Percentiles rank a stretch among this genome's conserved stretches.
phyloP scores from a whole-genome alignment of 1,140 invertebrate species.

The Brachionus asplanchnoidis region DNA sequence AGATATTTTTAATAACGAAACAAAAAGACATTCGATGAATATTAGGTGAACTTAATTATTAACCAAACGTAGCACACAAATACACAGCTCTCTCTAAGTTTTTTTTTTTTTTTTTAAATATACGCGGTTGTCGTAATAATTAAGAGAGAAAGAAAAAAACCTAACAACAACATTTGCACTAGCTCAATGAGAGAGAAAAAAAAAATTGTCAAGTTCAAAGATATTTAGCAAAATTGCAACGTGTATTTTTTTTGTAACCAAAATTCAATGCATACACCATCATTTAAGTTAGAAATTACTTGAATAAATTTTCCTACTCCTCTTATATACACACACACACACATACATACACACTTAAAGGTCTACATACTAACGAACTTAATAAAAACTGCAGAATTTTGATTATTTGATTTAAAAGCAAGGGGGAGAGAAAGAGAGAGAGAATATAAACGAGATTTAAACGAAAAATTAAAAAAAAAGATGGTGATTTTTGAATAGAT shows the following conservation, averaged over 20 bases:
- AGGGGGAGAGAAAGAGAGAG: not conserved
- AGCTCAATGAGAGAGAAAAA: not conserved
- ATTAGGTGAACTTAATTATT: too few species aligned
- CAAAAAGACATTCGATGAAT: too few species aligned
- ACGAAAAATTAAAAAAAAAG: not conserved
- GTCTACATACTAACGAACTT: too few species aligned
- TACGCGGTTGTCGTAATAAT: too few species aligned
- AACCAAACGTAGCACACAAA: not conserved
- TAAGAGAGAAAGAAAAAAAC: not conserved
- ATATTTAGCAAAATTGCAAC: conserved; percentile 8
- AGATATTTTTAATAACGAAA: not conserved
- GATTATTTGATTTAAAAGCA: not conserved
- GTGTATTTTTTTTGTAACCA: not conserved
- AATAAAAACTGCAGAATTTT: not conserved
- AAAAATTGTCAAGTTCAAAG: not conserved
- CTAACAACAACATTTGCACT: not conserved
- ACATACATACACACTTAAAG: too few species aligned
- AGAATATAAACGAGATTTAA: not conserved
- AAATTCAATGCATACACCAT: conserved; percentile 10
- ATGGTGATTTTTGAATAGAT: conserved; percentile 14
- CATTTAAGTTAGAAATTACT: too few species aligned
- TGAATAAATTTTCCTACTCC: not conserved
- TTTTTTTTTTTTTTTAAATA: too few species aligned
- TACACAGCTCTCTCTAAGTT: not conserved
- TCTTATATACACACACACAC: not conserved